Evolutionary conservation across 1,140 invertebrate genomes (phyloP).

Genomic region (Aphidius ervi): DNA sequence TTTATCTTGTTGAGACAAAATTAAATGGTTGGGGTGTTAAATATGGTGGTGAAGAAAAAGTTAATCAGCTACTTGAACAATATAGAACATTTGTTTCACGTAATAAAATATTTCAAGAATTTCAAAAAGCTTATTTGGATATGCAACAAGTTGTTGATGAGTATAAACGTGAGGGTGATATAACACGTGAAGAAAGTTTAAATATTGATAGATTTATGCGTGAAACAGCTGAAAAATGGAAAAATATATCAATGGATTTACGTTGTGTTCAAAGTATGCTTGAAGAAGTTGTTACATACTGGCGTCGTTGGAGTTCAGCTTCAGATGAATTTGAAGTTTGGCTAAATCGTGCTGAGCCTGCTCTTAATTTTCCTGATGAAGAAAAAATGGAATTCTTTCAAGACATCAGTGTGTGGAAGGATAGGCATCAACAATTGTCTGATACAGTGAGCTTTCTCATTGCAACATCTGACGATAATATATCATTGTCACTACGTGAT

Average conservation of each 20-base stretch:
- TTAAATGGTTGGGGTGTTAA: slow-evolving; percentile 84
- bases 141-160: slow-evolving; percentile 89
- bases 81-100: slow-evolving; percentile 88
- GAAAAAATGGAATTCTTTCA: slow-evolving; percentile 85
- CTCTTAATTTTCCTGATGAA: slow-evolving; percentile 73
- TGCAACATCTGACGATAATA: slow-evolving; percentile 77
- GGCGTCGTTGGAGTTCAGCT: slow-evolving; percentile 76
- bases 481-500: slow-evolving; percentile 73
- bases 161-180: slow-evolving; percentile 81
- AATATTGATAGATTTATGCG: slow-evolving; percentile 81
- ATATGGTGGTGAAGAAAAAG: slow-evolving; percentile 79
- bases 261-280: slow-evolving; percentile 84
- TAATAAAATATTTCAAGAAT: slow-evolving; percentile 90
- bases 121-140: slow-evolving; percentile 86
- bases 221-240: slow-evolving; percentile 85
- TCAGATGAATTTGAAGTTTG: slow-evolving; percentile 74
- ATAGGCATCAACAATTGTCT: slow-evolving; percentile 76
- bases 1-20: slow-evolving; percentile 85
- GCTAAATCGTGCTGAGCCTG: slow-evolving; percentile 75
- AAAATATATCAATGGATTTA: slow-evolving; percentile 82
- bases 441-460: slow-evolving; percentile 85
- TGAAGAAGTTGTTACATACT: slow-evolving; percentile 83
- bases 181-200: slow-evolving; percentile 69
- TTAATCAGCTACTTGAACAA: slow-evolving; percentile 78
- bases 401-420: slow-evolving; percentile 84